A percentile compares a stretch with the other conserved stretches of the same genome.
Evolutionary conservation across 2,797 vertebrate genomes (phyloP).

Genomic region (Falco rusticolus): DNA sequence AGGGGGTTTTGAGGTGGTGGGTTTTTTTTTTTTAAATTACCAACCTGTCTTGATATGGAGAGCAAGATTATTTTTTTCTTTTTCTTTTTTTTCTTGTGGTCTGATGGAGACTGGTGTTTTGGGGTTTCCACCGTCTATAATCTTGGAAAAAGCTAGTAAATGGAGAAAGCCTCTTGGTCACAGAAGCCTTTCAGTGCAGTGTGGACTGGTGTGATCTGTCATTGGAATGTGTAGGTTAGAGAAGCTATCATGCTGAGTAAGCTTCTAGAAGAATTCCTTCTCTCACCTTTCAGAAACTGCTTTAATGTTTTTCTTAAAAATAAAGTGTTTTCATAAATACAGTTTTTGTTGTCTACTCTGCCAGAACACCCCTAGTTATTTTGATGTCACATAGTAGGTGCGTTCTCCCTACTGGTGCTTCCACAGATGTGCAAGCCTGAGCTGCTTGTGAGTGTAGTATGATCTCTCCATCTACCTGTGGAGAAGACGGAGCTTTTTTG

Average conservation of each 20-base stretch:
- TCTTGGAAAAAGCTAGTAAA: neutral
- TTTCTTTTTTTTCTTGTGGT: neutral
- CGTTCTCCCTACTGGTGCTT: neutral
- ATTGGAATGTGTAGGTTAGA: neutral
- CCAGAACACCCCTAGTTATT: neutral
- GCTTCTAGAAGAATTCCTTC: neutral
- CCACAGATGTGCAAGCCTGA: neutral
- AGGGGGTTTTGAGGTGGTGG: fast-evolving
- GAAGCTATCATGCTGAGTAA: neutral
- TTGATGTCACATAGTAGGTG: neutral
- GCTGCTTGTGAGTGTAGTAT: neutral
- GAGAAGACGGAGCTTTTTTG: neutral
- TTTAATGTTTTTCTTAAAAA: neutral
- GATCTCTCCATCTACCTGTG: neutral
- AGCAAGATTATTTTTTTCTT: no score
- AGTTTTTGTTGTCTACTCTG: neutral
- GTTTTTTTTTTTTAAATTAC: neutral
- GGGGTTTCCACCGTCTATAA: neutral
- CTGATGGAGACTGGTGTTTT: neutral
- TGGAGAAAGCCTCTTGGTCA: neutral
- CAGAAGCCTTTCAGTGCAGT: neutral
- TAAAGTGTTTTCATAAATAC: neutral
- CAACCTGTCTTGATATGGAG: neutral
- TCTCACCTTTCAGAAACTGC: neutral
- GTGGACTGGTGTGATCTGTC: neutral